Conservation (phyloP, 2,888 invertebrate species). For the Charanyca ferruginea region DNA sequence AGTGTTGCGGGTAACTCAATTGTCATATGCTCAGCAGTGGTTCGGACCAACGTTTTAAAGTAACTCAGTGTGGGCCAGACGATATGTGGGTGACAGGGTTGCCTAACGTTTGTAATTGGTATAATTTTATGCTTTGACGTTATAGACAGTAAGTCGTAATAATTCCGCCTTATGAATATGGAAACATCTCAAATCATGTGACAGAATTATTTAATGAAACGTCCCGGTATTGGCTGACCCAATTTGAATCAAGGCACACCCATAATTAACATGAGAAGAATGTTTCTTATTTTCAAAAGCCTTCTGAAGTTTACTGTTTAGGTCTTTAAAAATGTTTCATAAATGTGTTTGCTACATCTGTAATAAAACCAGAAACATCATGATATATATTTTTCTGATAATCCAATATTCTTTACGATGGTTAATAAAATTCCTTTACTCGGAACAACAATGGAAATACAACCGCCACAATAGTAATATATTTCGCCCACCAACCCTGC, state of each 20-base stretch:
- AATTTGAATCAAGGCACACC: background rate
- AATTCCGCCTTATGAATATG: conserved; percentile 28
- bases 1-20: conserved; percentile 43
- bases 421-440: conserved; percentile 22
- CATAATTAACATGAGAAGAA: background rate
- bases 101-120: conserved; percentile 18
- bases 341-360: no score
- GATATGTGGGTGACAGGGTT: conserved; percentile 38
- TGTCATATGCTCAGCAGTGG: conserved; percentile 42
- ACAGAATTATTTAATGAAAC: conserved; percentile 31
- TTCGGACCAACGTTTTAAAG: conserved; percentile 47
- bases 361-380: background rate
- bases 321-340: no score
- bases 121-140: conserved; percentile 21
- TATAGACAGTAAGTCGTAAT: background rate
- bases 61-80: conserved; percentile 44
- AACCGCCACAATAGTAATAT: conserved; percentile 40
- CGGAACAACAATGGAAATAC: conserved; percentile 34
- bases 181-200: conserved; percentile 16
- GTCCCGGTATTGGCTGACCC: background rate
- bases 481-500: conserved; percentile 47
- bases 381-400: conserved; percentile 3
- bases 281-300: no score
- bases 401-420: conserved; percentile 2
- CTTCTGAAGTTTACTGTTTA: no score